These are phyloP conservation scores for Chiloscyllium plagiosum DNA, from an alignment of 2,113 vertebrate genomes.

Conservation along the genomic window DNA sequence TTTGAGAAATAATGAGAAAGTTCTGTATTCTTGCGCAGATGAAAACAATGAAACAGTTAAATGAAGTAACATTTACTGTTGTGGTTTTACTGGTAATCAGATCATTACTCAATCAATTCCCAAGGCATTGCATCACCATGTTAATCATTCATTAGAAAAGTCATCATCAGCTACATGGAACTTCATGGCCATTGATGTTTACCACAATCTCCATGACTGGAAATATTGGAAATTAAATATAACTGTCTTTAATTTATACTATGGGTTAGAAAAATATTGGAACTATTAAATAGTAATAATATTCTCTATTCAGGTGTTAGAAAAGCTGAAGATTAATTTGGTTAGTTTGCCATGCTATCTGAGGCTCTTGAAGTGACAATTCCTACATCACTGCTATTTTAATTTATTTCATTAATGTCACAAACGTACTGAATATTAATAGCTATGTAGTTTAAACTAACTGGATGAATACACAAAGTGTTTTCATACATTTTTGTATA, in stretches of 20 bases:
- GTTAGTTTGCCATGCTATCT: neutral
- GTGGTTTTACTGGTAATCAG: neutral
- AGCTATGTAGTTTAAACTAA: neutral
- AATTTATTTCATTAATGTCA: neutral
- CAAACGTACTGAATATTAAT: neutral
- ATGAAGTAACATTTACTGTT: neutral
- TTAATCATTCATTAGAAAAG: slow-evolving; percentile 14
- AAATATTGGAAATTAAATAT: neutral
- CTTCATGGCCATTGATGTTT: neutral
- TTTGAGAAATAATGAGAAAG: neutral
- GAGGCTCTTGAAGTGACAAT: neutral
- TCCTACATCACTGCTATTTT: neutral
- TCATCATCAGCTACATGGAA: neutral
- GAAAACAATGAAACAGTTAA: neutral
- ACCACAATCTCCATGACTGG: neutral
- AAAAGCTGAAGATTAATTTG: neutral
- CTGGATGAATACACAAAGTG: neutral
- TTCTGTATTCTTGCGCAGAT: neutral
- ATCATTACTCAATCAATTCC: neutral
- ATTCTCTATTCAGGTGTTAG: neutral
- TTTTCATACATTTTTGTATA: neutral
- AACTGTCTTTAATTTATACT: neutral
- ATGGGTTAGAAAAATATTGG: neutral
- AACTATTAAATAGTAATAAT: neutral
- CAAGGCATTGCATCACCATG: neutral